Evolutionary conservation across 2,797 vertebrate genomes (phyloP).

Genomic region (Pygocentrus nattereri): DNA sequence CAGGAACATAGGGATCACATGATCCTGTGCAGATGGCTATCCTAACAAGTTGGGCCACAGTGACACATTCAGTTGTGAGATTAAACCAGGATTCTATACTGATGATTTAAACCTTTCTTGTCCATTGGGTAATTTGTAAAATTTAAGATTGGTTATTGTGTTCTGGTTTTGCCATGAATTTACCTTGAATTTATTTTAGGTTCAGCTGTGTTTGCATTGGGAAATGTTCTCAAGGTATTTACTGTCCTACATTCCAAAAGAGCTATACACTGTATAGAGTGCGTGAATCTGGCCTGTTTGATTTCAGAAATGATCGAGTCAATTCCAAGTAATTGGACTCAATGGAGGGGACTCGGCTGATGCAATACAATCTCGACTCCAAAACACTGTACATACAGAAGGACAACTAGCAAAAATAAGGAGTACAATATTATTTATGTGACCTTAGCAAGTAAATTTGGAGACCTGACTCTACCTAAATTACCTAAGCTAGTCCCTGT

Average conservation of each 20-base stretch:
- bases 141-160: neutral
- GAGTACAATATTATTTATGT: too few species aligned
- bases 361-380: too few species aligned
- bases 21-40: neutral
- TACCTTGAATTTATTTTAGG: neutral
- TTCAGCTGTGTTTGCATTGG: neutral
- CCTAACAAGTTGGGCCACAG: neutral
- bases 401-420: too few species aligned
- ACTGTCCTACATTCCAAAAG: neutral
- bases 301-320: too few species aligned
- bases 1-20: neutral
- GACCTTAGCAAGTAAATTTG: too few species aligned
- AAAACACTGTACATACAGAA: too few species aligned
- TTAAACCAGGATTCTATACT: neutral
- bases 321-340: too few species aligned
- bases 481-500: too few species aligned
- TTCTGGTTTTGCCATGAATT: neutral
- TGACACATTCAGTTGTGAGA: neutral
- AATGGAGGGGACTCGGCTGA: too few species aligned
- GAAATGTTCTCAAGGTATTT: neutral
- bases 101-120: neutral
- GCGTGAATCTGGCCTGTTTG: too few species aligned
- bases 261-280: neutral
- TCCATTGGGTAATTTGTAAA: neutral
- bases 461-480: too few species aligned